A percentile compares a stretch with the other conserved stretches of the same genome.
These are phyloP conservation scores for Linurgus olivaceus DNA, from an alignment of 2,797 vertebrate species.

Conservation along the genomic window DNA sequence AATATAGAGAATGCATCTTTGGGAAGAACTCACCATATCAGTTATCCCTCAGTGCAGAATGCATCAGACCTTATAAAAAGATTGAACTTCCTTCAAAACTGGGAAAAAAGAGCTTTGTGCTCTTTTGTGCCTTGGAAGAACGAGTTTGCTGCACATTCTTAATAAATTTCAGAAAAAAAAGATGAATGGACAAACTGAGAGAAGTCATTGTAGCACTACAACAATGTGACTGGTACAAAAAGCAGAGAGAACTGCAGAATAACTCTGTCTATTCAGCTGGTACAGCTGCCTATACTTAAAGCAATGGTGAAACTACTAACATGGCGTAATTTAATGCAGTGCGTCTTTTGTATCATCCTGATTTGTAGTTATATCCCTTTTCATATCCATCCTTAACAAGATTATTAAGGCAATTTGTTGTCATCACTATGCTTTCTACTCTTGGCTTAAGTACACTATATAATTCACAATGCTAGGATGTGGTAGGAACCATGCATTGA, in stretches of 20 bases:
- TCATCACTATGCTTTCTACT: neutral
- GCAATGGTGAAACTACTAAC: neutral
- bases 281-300: neutral
- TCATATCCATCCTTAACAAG: neutral
- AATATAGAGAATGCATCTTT: slow-evolving; percentile 7
- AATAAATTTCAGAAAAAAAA: neutral
- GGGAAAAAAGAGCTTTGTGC: neutral
- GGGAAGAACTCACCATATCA: neutral
- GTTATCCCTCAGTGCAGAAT: neutral
- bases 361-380: neutral
- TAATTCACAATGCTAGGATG: neutral
- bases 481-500: neutral
- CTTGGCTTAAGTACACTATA: neutral
- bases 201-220: neutral
- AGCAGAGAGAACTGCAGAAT: neutral
- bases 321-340: neutral
- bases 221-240: neutral
- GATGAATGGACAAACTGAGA: neutral
- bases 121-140: neutral
- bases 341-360: neutral
- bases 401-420: neutral
- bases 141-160: neutral
- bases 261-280: neutral
- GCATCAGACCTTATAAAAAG: neutral
- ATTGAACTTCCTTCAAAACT: slow-evolving; percentile 9